Base-by-base conservation (phyloP, 2,888 invertebrate species). In the Tromatobia lineatoria region DNA sequence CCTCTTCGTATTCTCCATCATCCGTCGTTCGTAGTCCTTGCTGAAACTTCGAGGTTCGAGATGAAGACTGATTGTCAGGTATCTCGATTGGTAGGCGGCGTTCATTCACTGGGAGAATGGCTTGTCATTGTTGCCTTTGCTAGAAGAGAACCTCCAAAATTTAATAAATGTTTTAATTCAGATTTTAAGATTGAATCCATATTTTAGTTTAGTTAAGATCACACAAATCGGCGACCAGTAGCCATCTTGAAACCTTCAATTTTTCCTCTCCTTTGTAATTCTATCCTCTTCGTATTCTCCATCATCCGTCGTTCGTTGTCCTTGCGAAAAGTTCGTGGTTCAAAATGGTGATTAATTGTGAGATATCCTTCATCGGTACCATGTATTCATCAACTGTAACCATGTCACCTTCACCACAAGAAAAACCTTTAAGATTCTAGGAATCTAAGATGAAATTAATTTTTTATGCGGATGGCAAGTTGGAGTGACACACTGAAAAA, bases 201-300 rank as follows among this genome's bases (percentile, higher is more conserved):
- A n/a, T n/a, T n/a, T n/a, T n/a, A n/a, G n/a, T 6, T 29, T 6
- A 29, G 29, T 29, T 29, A 29, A n/a, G n/a, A n/a, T n/a, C 75
- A 70, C 75, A 70, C 78, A 61, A 61, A 67, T 78, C 77, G 54
- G 45, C 75, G 23, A 38, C 47, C 71, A 80, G 83, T 77, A 84
- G 76, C 80, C 77, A 77, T 80, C 83, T 74, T 80, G 83, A n/a
- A 84, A 83, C 77, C 77, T 77, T 80, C 80, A 77, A 80, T 74
- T 73, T 80, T 83, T 80, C 47, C 79, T 66, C 79, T 75, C 74
- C 75, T 47, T 45, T 29, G 18, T 25, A n/a, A 38, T 52, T 66
- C 34, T 45, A 38, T 73, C n/a, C 34, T 18, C 10, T 42, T 67
- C 23, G n/a, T 1, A 8, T n/a, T 23, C 52, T 11, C 4, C 10